These are phyloP conservation scores for Bhutanitis thaidina DNA, from an alignment of 2,888 invertebrate species.

Conservation along the genomic window DNA sequence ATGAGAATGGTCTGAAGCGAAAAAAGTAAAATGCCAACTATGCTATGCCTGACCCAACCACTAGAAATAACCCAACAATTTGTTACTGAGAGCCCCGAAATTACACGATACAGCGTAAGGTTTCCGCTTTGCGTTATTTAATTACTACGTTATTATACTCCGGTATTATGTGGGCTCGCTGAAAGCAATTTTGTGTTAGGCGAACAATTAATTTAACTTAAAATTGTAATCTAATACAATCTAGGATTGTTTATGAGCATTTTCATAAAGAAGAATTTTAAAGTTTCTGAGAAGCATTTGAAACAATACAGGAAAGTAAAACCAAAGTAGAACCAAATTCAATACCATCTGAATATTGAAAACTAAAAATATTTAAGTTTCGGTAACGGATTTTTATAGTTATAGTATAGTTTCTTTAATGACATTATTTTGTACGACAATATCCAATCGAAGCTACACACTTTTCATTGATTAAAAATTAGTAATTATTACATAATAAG, in stretches of 20 bases:
- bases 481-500: too few species aligned
- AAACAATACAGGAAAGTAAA: too few species aligned
- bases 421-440: too few species aligned
- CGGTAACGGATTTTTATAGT: too few species aligned
- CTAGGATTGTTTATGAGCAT: neutral
- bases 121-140: conserved; percentile 19
- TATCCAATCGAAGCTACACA: too few species aligned
- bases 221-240: conserved; percentile 1
- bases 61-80: conserved; percentile 20
- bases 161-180: conserved; percentile 15
- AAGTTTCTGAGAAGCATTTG: too few species aligned
- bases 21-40: conserved; percentile 2
- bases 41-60: neutral
- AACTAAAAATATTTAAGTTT: too few species aligned
- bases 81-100: conserved; percentile 14
- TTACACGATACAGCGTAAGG: conserved; percentile 15
- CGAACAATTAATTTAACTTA: conserved; percentile 11
- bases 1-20: conserved; percentile 6
- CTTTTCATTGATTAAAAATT: too few species aligned
- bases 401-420: too few species aligned
- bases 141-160: conserved; percentile 20
- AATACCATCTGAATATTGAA: too few species aligned
- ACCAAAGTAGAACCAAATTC: too few species aligned
- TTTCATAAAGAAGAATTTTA: too few species aligned
- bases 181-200: conserved; percentile 19